Evolutionary conservation across 2,797 vertebrate species (phyloP).

Genomic region (Echiichthys vipera): DNA sequence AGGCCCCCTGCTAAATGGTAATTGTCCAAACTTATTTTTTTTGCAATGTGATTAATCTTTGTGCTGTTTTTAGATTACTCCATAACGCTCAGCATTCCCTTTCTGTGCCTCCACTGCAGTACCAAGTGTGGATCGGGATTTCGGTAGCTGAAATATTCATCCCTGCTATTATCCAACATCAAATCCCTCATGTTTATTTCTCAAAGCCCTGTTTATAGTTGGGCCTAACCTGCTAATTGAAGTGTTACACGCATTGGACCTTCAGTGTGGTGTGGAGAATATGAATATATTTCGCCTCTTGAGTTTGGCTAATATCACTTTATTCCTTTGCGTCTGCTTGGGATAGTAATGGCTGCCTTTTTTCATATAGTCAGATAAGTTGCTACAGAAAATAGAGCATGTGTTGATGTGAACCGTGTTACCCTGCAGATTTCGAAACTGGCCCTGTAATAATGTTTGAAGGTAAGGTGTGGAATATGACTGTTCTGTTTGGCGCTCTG

Average conservation of each 20-base stretch:
- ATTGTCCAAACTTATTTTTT: slow-evolving; percentile 24
- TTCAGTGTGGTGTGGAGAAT: slow-evolving; percentile 22
- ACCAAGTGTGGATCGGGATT: not conserved
- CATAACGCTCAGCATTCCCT: not conserved
- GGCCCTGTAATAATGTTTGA: slow-evolving; percentile 8
- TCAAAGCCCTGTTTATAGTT: not conserved
- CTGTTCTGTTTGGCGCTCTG: slow-evolving; percentile 20
- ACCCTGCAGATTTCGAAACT: slow-evolving; percentile 33
- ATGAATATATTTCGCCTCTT: slow-evolving; percentile 39
- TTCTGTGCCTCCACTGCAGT: not conserved
- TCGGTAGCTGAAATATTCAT: not conserved
- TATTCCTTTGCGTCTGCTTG: slow-evolving; percentile 29
- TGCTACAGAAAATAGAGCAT: slow-evolving; percentile 27
- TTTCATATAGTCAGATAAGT: slow-evolving; percentile 42
- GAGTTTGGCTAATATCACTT: slow-evolving; percentile 38
- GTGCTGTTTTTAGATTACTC: not conserved
- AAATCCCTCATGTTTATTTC: slow-evolving; percentile 12
- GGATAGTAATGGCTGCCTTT: slow-evolving; percentile 38
- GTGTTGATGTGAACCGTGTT: slow-evolving; percentile 41
- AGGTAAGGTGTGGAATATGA: slow-evolving; percentile 47
- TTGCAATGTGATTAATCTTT: slow-evolving; percentile 9
- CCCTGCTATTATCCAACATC: not conserved
- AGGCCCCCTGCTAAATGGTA: slow-evolving; percentile 23
- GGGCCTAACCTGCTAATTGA: slow-evolving; percentile 20
- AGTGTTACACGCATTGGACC: slow-evolving; percentile 15